Evolutionary conservation across 1,140 invertebrate species (phyloP).

Genomic region (Battus philenor): DNA sequence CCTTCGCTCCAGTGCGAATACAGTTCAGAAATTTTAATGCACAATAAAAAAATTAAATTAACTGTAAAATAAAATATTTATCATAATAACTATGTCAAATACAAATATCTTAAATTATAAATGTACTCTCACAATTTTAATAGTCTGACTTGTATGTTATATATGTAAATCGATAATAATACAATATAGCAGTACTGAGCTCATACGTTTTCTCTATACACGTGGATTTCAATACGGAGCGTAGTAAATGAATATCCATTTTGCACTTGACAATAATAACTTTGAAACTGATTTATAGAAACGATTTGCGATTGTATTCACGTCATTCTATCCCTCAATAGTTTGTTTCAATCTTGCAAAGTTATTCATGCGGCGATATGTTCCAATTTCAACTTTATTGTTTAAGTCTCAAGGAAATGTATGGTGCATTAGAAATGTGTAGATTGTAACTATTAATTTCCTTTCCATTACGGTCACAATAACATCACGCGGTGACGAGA

Average conservation of each 20-base stretch:
- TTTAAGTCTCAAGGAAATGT: constrained; percentile 15
- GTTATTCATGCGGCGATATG: constrained; percentile 9
- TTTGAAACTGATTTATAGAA: constrained; percentile 28
- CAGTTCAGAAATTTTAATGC: no score
- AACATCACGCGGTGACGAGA: constrained; percentile 50
- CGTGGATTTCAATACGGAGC: constrained; percentile 9
- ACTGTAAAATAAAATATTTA: no score
- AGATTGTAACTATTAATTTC: constrained; percentile 65
- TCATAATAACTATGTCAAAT: no score
- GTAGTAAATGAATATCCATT: constrained; percentile 29
- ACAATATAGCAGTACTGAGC: background rate
- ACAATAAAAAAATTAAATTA: no score
- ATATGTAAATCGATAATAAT: no score
- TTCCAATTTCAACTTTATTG: constrained; percentile 24
- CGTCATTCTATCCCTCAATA: constrained; percentile 39
- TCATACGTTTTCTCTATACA: constrained; percentile 2
- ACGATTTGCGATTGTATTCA: constrained; percentile 44
- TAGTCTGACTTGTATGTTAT: no score
- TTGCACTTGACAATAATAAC: constrained; percentile 42
- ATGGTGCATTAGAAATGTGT: constrained; percentile 20
- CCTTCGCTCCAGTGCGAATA: no score
- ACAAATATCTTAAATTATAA: no score
- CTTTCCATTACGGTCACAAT: constrained; percentile 62
- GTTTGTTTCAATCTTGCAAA: constrained; percentile 26
- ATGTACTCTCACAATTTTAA: no score